Evolutionary conservation across 2,888 invertebrate species (phyloP).

Genomic region (Drosophila nr. fundita): DNA sequence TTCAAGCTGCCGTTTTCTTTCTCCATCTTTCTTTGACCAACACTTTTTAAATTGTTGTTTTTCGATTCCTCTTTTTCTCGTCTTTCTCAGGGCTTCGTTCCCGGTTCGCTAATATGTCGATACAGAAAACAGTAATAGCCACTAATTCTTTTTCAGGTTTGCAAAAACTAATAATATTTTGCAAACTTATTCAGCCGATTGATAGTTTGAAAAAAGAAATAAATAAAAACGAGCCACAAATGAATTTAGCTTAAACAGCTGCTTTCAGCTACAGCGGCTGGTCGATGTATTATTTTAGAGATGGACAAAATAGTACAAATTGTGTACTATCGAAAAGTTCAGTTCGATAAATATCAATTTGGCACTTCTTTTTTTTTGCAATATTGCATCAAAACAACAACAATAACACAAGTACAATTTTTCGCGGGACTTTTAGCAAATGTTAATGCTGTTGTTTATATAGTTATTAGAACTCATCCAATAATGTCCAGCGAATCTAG

Average conservation of each 20-base stretch:
- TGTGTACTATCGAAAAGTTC: not conserved
- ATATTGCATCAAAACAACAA: conserved; percentile 33
- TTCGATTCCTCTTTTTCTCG: not conserved
- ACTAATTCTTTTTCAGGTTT: not conserved
- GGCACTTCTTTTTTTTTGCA: conserved; percentile 6
- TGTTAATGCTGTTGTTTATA: conserved; percentile 3
- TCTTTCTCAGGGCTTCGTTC: not conserved
- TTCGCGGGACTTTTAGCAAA: conserved; percentile 43
- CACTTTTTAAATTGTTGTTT: not conserved
- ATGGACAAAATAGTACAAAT: not conserved
- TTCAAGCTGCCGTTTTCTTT: conserved; percentile 20
- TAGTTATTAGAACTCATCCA: conserved; percentile 4
- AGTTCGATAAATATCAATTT: conserved; percentile 4
- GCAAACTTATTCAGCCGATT: not conserved
- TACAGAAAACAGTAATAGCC: not conserved
- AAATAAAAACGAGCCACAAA: not conserved
- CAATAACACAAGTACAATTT: conserved; percentile 23
- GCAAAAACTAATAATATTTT: not conserved
- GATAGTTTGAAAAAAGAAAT: not conserved
- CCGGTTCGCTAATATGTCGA: not conserved
- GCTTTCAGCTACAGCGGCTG: not conserved
- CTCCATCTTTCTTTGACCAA: conserved; percentile 17
- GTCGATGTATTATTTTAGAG: conserved; percentile 1
- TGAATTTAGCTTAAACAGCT: not conserved
- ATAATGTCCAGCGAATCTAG: conserved; percentile 71